Percentiles rank a stretch among this genome's conserved stretches.
Conservation (phyloP, 2,113 vertebrate genomes). For the Arenaria interpres region DNA sequence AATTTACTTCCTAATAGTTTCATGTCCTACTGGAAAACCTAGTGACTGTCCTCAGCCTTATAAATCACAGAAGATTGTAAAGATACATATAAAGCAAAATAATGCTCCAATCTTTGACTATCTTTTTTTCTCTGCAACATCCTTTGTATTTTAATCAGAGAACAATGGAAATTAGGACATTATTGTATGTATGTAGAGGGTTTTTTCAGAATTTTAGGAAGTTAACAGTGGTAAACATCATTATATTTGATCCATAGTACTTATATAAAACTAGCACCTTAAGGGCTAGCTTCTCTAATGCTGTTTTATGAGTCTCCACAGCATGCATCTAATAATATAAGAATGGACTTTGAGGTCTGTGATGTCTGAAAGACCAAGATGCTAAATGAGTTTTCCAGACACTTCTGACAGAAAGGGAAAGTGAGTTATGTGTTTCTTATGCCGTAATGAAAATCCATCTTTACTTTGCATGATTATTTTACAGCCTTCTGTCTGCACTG, state of each 20-base stretch:
- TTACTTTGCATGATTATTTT: background rate
- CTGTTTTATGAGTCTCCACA: background rate
- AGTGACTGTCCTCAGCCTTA: background rate
- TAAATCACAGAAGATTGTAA: background rate
- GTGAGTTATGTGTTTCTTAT: background rate
- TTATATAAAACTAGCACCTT: background rate
- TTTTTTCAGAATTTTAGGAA: background rate
- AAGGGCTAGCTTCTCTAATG: background rate
- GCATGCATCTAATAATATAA: background rate
- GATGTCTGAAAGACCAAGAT: background rate
- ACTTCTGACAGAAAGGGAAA: background rate
- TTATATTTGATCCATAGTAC: too few species aligned
- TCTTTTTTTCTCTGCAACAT: background rate
- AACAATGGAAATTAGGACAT: background rate
- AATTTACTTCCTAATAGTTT: background rate
- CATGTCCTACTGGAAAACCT: background rate
- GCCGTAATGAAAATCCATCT: background rate
- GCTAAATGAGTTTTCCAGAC: background rate
- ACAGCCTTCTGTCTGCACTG: background rate
- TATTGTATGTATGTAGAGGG: background rate
- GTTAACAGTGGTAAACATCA: background rate
- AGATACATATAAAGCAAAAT: background rate
- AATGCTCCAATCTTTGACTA: rapidly evolving
- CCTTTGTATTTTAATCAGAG: background rate
- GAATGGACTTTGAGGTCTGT: background rate